Conservation (phyloP, 2,113 vertebrate genomes). For the Motacilla tschutschensis region DNA sequence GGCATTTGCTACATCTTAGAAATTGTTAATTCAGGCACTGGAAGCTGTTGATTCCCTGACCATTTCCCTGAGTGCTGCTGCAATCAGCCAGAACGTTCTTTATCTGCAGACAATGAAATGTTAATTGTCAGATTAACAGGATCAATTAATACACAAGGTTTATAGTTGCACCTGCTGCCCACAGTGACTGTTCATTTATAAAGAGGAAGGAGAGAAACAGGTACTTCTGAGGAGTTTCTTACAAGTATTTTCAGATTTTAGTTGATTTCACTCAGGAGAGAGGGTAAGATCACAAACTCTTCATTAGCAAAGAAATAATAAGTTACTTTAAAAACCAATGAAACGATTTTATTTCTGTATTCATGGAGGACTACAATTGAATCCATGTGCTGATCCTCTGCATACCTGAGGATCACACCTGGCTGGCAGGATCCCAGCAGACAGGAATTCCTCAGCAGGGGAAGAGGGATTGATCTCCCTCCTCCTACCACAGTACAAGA, state of each 20-base stretch:
- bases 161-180: not conserved
- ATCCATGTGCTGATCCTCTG: not conserved
- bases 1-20: conserved; percentile 32
- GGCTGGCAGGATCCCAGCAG: not conserved
- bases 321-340: not conserved
- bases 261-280: not conserved
- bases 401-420: not conserved
- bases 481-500: accelerated
- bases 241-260: not conserved
- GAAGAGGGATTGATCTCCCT: not conserved
- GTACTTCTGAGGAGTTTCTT: not conserved
- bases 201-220: not conserved
- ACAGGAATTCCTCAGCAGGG: not conserved
- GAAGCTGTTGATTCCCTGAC: not conserved
- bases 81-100: not conserved
- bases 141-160: not conserved
- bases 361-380: not conserved
- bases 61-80: not conserved
- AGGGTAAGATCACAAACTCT: not conserved
- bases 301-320: not conserved
- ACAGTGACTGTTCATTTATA: conserved; percentile 5
- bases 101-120: conserved; percentile 11
- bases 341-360: accelerated
- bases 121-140: not conserved
- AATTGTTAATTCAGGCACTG: conserved; percentile 30